Conservation (phyloP, 2,113 vertebrate species). For the Mormyrus iriodes region DNA sequence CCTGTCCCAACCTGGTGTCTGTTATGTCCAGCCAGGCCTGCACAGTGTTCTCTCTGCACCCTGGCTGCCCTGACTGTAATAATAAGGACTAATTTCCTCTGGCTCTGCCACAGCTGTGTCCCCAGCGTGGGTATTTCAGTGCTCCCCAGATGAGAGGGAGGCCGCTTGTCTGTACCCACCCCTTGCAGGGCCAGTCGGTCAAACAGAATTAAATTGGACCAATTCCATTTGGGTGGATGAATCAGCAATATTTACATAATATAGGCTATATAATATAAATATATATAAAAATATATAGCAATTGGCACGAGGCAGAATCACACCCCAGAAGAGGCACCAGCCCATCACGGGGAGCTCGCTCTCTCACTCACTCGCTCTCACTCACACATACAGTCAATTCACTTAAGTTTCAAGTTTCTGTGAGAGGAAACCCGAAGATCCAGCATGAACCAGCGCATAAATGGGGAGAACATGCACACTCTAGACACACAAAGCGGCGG, state of each 20-base stretch:
- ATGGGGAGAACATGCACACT: no score
- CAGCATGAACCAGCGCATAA: neutral
- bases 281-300: neutral
- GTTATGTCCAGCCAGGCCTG: neutral
- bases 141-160: neutral
- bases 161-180: neutral
- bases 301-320: neutral
- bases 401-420: neutral
- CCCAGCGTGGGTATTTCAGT: neutral
- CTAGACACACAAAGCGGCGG: no score
- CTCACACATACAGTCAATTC: neutral
- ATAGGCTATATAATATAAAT: neutral
- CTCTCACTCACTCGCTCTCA: no score
- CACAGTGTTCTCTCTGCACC: neutral
- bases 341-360: neutral
- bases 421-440: neutral
- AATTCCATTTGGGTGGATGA: neutral
- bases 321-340: neutral
- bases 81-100: constrained; percentile 8
- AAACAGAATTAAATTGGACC: neutral
- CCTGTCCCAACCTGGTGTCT: neutral
- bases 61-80: neutral
- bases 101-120: neutral
- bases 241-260: neutral
- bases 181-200: neutral